A percentile compares a stretch with the other conserved stretches of the same genome.
Conservation (phyloP, 2,113 vertebrate genomes). For the Amblyornis subalaris region DNA sequence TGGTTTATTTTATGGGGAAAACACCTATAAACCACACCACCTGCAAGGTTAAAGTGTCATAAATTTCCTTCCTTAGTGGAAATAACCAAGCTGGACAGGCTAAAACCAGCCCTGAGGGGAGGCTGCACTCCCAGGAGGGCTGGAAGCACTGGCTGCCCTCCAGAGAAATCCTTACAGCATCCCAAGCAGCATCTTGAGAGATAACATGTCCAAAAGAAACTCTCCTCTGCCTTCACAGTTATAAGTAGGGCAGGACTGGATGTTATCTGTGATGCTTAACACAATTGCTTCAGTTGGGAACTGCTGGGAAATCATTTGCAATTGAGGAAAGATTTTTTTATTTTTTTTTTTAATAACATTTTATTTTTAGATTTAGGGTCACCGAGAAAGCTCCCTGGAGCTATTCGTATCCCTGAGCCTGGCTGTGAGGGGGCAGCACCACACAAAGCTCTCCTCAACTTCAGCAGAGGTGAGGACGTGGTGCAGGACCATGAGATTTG, state of each 20-base stretch:
- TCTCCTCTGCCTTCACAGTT: neutral
- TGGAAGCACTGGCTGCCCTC: neutral
- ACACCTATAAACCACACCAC: accelerated
- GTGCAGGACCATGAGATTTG: neutral
- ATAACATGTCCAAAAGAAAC: neutral
- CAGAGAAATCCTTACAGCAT: neutral
- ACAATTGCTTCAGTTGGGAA: neutral
- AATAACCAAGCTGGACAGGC: neutral
- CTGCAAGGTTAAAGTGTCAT: no score
- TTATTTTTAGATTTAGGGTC: neutral
- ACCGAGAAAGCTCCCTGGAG: neutral
- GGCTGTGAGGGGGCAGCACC: neutral
- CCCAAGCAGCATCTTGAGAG: neutral
- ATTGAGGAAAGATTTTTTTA: neutral
- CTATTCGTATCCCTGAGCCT: neutral
- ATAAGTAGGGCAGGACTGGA: neutral
- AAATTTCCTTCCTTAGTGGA: neutral
- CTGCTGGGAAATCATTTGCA: neutral
- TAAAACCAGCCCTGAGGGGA: neutral
- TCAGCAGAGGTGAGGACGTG: accelerated
- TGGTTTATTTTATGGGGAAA: accelerated
- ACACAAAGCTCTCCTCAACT: neutral
- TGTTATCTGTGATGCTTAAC: neutral
- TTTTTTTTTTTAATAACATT: neutral
- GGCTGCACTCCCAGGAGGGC: neutral